Conservation (phyloP, 2,113 vertebrate species). For the Fulica atra region DNA sequence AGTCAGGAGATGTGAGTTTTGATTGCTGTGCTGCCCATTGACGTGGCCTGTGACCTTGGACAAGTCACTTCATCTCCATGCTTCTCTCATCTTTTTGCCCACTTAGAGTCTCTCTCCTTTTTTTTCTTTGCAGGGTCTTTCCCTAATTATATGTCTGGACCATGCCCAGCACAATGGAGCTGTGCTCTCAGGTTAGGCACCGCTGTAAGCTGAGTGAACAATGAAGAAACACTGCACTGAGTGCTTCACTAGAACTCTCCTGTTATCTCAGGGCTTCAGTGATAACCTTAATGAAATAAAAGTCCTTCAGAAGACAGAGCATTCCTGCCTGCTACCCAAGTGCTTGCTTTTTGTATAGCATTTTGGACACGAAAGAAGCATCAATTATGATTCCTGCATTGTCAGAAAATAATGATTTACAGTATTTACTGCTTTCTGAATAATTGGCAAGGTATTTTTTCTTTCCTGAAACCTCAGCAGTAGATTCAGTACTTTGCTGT, state of each 20-base stretch:
- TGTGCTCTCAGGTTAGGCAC: background rate
- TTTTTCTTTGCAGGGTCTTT: background rate
- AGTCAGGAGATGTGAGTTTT: background rate
- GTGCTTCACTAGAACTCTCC: background rate
- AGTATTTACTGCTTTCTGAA: background rate
- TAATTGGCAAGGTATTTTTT: background rate
- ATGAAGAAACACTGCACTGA: background rate
- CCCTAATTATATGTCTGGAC: background rate
- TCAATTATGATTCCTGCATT: background rate
- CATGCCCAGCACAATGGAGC: background rate
- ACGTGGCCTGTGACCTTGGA: background rate
- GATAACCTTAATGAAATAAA: background rate
- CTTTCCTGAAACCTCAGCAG: background rate
- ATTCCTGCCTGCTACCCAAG: background rate
- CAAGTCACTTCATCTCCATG: background rate
- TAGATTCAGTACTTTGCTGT: background rate
- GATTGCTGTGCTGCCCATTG: background rate
- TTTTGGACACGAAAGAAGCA: background rate
- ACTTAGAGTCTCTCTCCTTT: background rate
- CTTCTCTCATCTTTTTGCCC: background rate
- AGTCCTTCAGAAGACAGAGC: background rate
- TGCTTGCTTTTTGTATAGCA: background rate
- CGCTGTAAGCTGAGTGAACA: background rate
- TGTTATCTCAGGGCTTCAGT: background rate
- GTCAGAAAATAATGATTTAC: conserved; percentile 2